Evolutionary conservation across 2,888 invertebrate species (phyloP).

Genomic region (Polydrusus tereticollis): DNA sequence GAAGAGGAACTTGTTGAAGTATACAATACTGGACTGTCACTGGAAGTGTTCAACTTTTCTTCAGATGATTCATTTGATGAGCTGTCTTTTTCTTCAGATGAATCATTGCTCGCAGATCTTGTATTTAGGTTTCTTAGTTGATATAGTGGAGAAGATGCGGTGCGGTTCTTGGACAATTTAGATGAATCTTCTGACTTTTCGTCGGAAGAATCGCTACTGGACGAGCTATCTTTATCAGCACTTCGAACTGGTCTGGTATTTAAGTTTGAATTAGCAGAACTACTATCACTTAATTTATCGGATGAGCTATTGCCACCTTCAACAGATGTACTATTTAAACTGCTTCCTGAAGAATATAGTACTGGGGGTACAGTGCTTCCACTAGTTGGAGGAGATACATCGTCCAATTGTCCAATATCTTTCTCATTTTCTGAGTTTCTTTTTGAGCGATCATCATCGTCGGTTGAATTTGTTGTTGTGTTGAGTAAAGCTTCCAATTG

Average conservation of each 20-base stretch:
- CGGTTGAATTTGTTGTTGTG: neutral
- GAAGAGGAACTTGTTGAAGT: neutral
- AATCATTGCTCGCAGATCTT: neutral
- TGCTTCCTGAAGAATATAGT: neutral
- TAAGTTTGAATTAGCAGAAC: no score
- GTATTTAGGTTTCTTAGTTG: neutral
- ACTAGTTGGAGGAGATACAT: neutral
- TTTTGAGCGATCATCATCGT: neutral
- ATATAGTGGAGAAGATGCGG: neutral
- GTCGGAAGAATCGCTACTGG: neutral
- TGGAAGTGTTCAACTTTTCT: neutral
- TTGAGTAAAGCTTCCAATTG: constrained; percentile 14
- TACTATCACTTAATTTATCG: no score
- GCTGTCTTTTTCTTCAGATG: constrained; percentile 13
- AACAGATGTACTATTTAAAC: neutral
- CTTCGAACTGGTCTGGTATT: no score
- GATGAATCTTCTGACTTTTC: no score
- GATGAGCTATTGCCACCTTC: no score
- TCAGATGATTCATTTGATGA: neutral
- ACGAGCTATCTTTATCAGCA: neutral
- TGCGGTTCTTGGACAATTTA: no score
- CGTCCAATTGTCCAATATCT: neutral
- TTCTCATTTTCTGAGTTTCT: neutral
- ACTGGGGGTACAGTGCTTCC: neutral
- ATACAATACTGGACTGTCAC: neutral